Percentiles rank a stretch among this genome's conserved stretches.
These are phyloP conservation scores for Nycteola revayana DNA, from an alignment of 2,888 invertebrate species.

Conservation along the genomic window DNA sequence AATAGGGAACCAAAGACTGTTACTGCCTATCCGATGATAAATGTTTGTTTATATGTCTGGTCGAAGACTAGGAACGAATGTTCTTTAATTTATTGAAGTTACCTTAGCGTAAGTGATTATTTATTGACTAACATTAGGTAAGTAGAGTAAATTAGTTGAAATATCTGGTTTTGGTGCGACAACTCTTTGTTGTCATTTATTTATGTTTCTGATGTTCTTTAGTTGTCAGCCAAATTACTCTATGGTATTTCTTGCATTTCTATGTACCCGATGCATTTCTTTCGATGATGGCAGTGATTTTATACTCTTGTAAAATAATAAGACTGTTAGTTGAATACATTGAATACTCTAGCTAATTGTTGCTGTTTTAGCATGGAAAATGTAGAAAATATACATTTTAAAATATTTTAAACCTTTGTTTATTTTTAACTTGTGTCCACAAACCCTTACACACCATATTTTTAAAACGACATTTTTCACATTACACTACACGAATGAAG, in stretches of 20 bases:
- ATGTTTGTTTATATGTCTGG: conserved; percentile 45
- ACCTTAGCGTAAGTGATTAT: conserved; percentile 75
- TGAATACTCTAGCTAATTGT: conserved; percentile 75
- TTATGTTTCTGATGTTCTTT: conserved; percentile 33
- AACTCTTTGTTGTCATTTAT: conserved; percentile 22
- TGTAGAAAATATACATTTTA: conserved; percentile 62
- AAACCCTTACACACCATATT: conserved; percentile 1
- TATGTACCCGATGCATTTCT: conserved; percentile 71
- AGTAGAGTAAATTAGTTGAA: conserved; percentile 49
- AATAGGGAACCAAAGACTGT: conserved; percentile 77
- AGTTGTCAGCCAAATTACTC: conserved; percentile 32
- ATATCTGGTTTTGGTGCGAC: conserved; percentile 34
- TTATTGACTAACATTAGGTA: conserved; percentile 71
- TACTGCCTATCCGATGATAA: conserved; percentile 51
- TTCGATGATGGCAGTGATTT: conserved; percentile 58
- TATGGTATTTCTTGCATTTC: conserved; percentile 50
- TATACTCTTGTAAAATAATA: conserved; percentile 78
- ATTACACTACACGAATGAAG: too few relatives aligned
- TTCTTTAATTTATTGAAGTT: conserved; percentile 77
- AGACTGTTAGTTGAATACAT: conserved; percentile 79
- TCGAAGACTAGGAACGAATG: conserved; percentile 47
- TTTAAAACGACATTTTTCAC: too few relatives aligned
- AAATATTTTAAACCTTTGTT: conserved; percentile 30
- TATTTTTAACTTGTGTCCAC: conserved; percentile 29
- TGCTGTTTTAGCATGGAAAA: conserved; percentile 56